Conservation (phyloP, 2,888 invertebrate genomes). For the Hetaerina titia region DNA sequence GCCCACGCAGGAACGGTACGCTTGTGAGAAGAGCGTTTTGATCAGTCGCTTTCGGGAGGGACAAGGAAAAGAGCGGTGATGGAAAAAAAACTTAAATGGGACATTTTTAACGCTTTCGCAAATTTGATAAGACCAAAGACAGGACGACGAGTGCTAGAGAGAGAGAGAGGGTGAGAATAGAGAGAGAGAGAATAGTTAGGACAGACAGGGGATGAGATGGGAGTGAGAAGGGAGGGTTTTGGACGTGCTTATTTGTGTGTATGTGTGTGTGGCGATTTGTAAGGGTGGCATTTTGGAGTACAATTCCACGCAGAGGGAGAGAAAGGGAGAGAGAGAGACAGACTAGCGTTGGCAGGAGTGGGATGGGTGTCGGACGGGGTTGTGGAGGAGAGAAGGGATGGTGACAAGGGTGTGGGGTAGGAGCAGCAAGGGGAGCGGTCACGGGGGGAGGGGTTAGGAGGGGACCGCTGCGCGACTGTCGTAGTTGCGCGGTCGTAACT, state of each 20-base stretch:
- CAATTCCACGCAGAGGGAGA: neutral
- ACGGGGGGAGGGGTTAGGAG: neutral
- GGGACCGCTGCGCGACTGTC: neutral
- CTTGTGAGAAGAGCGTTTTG: neutral
- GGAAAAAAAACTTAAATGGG: neutral
- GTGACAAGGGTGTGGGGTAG: neutral
- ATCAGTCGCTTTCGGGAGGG: neutral
- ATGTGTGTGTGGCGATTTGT: neutral
- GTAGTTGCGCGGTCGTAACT: neutral
- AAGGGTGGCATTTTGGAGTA: neutral
- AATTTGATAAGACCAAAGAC: constrained; percentile 27
- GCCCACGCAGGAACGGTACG: neutral
- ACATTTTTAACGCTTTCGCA: neutral
- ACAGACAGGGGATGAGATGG: neutral
- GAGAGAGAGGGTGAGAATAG: too few relatives aligned
- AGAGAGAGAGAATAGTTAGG: neutral
- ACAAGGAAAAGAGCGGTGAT: neutral
- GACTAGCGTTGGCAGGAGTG: neutral
- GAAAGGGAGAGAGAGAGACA: neutral
- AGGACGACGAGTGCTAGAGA: neutral
- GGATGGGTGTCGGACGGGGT: neutral
- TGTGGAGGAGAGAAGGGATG: neutral
- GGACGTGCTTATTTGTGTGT: neutral
- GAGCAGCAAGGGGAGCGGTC: neutral
- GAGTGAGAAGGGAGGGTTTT: neutral